Evolutionary conservation across 1,140 invertebrate genomes (phyloP).

Genomic region (Drosophila obscura): DNA sequence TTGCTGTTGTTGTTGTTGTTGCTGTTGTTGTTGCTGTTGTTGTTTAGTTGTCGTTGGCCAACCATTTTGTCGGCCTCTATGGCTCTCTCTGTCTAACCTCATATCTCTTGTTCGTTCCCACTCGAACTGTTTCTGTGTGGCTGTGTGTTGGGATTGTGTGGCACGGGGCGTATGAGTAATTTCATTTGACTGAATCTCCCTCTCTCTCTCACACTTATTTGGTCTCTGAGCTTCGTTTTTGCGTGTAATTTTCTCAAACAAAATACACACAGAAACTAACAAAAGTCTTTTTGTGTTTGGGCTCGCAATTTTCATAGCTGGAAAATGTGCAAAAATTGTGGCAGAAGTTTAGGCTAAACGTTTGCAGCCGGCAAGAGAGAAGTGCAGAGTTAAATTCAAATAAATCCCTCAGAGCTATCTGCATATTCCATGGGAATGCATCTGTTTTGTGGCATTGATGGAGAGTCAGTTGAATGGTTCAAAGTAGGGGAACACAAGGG

Average conservation of each 20-base stretch:
- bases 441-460: too few relatives aligned
- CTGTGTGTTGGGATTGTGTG: conserved; percentile 31
- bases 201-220: conserved; percentile 33
- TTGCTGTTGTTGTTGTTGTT: conserved; percentile 50
- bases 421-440: too few relatives aligned
- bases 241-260: conserved; percentile 60
- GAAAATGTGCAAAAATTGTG: too few relatives aligned
- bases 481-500: too few relatives aligned
- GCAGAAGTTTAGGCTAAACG: too few relatives aligned
- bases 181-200: conserved; percentile 49
- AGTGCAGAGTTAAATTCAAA: too few relatives aligned
- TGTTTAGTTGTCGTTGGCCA: conserved; percentile 76
- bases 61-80: conserved; percentile 74
- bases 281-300: conserved; percentile 31
- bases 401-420: too few relatives aligned
- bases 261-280: conserved; percentile 12
- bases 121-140: conserved; percentile 15
- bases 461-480: too few relatives aligned
- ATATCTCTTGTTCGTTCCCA: neutral
- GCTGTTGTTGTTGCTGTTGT: conserved; percentile 49
- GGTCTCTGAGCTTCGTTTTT: conserved; percentile 49
- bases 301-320: neutral
- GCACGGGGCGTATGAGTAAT: conserved; percentile 61
- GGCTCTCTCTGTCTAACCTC: conserved; percentile 27
- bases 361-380: too few relatives aligned